Evolutionary conservation across 1,140 invertebrate species (phyloP).

Genomic region (Pemphigus obesinymphae): DNA sequence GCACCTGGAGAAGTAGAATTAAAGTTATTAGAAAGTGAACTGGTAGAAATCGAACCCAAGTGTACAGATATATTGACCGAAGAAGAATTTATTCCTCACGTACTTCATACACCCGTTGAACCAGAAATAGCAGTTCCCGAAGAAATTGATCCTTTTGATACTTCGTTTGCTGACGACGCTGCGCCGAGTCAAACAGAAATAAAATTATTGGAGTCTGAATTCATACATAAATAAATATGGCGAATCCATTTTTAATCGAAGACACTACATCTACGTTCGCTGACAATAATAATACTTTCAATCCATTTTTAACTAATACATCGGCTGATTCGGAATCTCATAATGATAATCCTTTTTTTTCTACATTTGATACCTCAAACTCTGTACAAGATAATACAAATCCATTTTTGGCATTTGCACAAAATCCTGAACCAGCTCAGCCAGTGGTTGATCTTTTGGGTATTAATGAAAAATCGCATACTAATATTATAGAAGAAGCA

Average conservation of each 20-base stretch:
- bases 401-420: conserved; percentile 52
- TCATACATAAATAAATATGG: conserved; percentile 50
- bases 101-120: conserved; percentile 47
- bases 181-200: conserved; percentile 69
- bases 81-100: conserved; percentile 45
- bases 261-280: background rate
- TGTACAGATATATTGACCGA: conserved; percentile 45
- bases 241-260: conserved; percentile 20
- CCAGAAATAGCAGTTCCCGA: conserved; percentile 45
- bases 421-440: conserved; percentile 8
- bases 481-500: conserved; percentile 24
- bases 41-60: conserved; percentile 48
- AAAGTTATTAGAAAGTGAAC: conserved; percentile 66
- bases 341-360: conserved; percentile 59
- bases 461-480: conserved; percentile 15
- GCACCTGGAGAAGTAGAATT: conserved; percentile 68
- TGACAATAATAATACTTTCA: conserved; percentile 54
- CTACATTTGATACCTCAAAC: conserved; percentile 46
- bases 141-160: conserved; percentile 72
- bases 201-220: conserved; percentile 67
- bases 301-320: conserved; percentile 68
- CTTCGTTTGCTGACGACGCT: conserved; percentile 67
- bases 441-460: conserved; percentile 15
- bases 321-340: conserved; percentile 45
- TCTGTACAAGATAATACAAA: conserved; percentile 51